A percentile compares a stretch with the other conserved stretches of the same genome.
These are phyloP conservation scores for Nematolebias whitei DNA, from an alignment of 2,113 vertebrate species.

Conservation along the genomic window DNA sequence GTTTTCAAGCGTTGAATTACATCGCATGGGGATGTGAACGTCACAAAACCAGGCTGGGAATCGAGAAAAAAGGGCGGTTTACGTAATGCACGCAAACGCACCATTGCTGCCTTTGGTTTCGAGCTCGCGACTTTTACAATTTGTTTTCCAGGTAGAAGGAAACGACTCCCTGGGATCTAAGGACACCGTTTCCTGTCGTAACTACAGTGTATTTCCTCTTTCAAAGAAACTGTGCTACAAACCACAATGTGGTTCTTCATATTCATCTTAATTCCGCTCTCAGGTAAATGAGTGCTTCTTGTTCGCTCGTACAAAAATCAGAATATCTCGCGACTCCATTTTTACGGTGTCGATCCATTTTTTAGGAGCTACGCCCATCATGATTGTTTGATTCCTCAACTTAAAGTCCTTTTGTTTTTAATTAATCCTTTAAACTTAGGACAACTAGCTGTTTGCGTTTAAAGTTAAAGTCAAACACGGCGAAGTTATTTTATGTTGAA, in stretches of 20 bases:
- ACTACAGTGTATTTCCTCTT: not conserved
- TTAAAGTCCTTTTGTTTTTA: not conserved
- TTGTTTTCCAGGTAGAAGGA: too few species aligned
- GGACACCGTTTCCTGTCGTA: not conserved
- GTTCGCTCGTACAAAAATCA: not conserved
- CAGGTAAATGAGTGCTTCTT: constrained; percentile 35
- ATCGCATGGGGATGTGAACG: too few species aligned
- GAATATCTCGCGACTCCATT: fast-evolving
- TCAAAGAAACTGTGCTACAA: fast-evolving
- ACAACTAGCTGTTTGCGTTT: too few species aligned
- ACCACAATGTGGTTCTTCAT: constrained; percentile 12
- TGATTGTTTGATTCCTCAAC: too few species aligned
- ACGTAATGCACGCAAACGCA: constrained; percentile 12
- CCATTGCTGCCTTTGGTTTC: not conserved
- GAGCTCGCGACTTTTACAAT: too few species aligned
- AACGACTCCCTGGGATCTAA: not conserved
- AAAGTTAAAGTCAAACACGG: too few species aligned
- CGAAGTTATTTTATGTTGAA: too few species aligned
- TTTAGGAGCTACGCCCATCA: constrained; percentile 4
- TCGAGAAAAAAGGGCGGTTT: not conserved
- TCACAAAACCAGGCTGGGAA: not conserved
- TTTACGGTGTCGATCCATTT: too few species aligned
- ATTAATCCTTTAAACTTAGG: too few species aligned
- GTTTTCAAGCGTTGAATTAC: too few species aligned
- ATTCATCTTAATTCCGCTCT: not conserved